Conservation (phyloP, 2,113 vertebrate genomes). For the Dipodomys merriami region DNA sequence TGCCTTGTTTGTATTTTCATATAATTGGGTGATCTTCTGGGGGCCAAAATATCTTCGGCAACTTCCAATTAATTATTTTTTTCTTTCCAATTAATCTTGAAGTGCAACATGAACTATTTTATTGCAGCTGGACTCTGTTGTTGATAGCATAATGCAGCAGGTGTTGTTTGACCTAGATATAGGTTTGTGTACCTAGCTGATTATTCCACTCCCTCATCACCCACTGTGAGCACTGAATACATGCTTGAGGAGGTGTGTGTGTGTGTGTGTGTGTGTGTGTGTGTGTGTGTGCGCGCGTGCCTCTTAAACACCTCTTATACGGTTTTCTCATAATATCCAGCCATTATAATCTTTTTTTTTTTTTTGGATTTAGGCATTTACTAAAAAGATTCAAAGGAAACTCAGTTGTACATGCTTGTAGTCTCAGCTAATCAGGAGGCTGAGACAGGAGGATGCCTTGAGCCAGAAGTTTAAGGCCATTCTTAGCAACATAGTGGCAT, state of each 20-base stretch:
- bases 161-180: not conserved
- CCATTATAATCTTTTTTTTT: not conserved
- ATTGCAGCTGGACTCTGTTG: not conserved
- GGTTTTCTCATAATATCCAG: not conserved
- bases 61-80: not conserved
- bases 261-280: not conserved
- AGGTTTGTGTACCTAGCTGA: not conserved
- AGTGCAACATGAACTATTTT: not conserved
- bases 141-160: not conserved
- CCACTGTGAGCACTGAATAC: not conserved
- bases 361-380: slow-evolving; percentile 1
- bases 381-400: not conserved
- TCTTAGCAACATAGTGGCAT: not conserved
- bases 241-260: not conserved
- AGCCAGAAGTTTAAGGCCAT: not conserved
- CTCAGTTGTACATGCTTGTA: not conserved
- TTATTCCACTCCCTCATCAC: not conserved
- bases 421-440: not conserved
- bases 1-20: not conserved
- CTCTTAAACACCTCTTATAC: not conserved
- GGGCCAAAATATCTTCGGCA: not conserved
- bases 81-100: not conserved
- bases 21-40: not conserved
- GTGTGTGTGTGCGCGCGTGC: not conserved
- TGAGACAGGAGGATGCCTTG: not conserved